These are phyloP conservation scores for Scaptomyza hsui DNA, from an alignment of 1,140 invertebrate species.

Conservation along the genomic window DNA sequence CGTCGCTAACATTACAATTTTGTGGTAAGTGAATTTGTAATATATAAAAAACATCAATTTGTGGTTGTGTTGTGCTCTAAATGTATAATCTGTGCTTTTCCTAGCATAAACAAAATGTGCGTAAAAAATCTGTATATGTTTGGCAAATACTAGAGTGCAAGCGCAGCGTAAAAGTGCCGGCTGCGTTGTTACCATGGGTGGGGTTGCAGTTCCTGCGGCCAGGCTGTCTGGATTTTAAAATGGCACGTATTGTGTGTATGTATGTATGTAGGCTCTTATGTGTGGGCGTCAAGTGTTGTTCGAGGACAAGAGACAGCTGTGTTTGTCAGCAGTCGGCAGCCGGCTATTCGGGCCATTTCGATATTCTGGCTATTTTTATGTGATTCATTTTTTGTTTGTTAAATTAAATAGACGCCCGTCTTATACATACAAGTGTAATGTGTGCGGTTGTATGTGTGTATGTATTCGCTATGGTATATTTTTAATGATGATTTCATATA, in stretches of 20 bases:
- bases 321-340: slow-evolving; percentile 32
- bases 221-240: slow-evolving; percentile 50
- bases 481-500: slow-evolving; percentile 74
- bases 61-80: slow-evolving; percentile 10
- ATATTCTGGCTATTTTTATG: slow-evolving; percentile 72
- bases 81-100: slow-evolving; percentile 24
- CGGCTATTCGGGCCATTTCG: slow-evolving; percentile 34
- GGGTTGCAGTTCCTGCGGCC: slow-evolving; percentile 39
- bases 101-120: slow-evolving; percentile 37
- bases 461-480: slow-evolving; percentile 51
- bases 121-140: slow-evolving; percentile 26
- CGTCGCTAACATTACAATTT: slow-evolving; percentile 16
- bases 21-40: slow-evolving; percentile 40
- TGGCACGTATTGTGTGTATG: slow-evolving; percentile 21
- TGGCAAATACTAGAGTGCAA: slow-evolving; percentile 29
- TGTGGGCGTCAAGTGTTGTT: slow-evolving; percentile 35
- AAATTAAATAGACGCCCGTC: slow-evolving; percentile 61
- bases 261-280: slow-evolving; percentile 22
- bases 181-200: slow-evolving; percentile 36
- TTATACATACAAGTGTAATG: slow-evolving; percentile 28
- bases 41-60: background rate
- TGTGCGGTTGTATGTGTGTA: slow-evolving; percentile 16
- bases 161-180: slow-evolving; percentile 42
- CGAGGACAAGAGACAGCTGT: slow-evolving; percentile 71
- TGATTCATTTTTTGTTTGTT: slow-evolving; percentile 78